phyloP scores from a whole-genome alignment of 2,113 vertebrate species.

The Tinamus guttatus region DNA sequence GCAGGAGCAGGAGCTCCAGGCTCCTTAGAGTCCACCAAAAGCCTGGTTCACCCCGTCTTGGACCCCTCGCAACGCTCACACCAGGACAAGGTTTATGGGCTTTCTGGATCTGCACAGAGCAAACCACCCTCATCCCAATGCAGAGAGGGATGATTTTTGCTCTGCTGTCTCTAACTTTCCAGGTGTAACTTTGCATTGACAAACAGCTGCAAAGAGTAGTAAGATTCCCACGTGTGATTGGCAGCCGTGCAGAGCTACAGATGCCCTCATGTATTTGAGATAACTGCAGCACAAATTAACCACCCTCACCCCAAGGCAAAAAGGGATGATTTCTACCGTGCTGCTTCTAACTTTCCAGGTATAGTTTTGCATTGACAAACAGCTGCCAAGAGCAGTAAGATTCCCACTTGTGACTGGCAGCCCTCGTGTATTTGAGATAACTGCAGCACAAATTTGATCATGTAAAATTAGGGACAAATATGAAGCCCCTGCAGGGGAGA shows the following conservation, averaged over 20 bases:
- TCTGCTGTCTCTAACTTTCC: background rate
- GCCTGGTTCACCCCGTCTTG: background rate
- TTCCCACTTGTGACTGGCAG: no score
- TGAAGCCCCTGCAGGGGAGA: background rate
- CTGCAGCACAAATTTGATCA: background rate
- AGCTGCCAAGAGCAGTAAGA: background rate
- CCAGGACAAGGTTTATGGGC: background rate
- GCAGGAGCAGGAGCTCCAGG: background rate
- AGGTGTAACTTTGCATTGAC: background rate
- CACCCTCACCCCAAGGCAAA: background rate
- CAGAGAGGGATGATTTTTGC: accelerated
- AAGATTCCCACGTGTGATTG: background rate
- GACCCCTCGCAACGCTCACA: background rate
- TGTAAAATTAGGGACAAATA: background rate
- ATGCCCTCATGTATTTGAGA: background rate
- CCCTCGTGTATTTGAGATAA: background rate
- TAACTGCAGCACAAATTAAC: background rate
- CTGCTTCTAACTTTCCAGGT: background rate
- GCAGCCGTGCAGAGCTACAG: no score
- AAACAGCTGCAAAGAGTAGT: background rate
- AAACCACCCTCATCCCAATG: background rate
- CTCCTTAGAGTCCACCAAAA: background rate
- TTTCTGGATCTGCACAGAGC: background rate
- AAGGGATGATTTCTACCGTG: accelerated
- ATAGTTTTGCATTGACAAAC: background rate